Base-by-base conservation (phyloP, 2,888 invertebrate genomes). In the Ormyrus thymus region DNA sequence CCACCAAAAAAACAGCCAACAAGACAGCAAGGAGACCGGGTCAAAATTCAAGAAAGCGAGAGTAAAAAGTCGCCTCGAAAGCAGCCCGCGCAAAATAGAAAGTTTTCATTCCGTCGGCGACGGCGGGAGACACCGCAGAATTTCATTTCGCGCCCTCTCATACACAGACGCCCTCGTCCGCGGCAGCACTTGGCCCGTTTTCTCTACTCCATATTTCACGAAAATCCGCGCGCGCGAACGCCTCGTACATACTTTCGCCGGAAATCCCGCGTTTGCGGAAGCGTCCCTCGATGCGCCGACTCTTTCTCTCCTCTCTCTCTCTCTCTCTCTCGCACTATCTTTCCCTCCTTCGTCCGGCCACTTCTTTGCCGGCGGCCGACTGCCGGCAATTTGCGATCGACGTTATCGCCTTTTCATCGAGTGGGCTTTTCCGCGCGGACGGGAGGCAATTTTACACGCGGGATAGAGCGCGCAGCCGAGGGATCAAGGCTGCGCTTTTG, bases 151-250 rank as follows among this genome's bases (percentile, higher is more conserved):
- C 62, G 29, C 43, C 50, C 62, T 55, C 65, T 43, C 48, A 68
- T 53, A 9, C 66, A 46, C 62, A 62, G 62, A 68, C 48, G 48
- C 9, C 13, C 56, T 13, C 72, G 29, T 64, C 55, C 77, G 66
- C 76, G 29, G 29, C 29, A 77, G 80, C 61, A 81, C 81, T 76
- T 78, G 82, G 48, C 56, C 76, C 50, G 51, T 64, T 71, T 83
- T 84, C 76, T 81, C 82, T 81, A 71, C 79, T 80, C 82, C 82
- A 84, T 83, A 83, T 83, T 84, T 83, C 82, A 83, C 78, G 74
- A 71, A 80, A 83, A 82, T 82, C 76, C 76, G 64, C 69, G 81
- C 64, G 74, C 76, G 64, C 13, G 68, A 69, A 69, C 46, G 15
- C 56, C 43, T 13, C 15, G 1, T 66, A 66, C 6, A 46, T n/a